phyloP scores from a whole-genome alignment of 2,888 invertebrate species.

The Drosophila greeni region DNA sequence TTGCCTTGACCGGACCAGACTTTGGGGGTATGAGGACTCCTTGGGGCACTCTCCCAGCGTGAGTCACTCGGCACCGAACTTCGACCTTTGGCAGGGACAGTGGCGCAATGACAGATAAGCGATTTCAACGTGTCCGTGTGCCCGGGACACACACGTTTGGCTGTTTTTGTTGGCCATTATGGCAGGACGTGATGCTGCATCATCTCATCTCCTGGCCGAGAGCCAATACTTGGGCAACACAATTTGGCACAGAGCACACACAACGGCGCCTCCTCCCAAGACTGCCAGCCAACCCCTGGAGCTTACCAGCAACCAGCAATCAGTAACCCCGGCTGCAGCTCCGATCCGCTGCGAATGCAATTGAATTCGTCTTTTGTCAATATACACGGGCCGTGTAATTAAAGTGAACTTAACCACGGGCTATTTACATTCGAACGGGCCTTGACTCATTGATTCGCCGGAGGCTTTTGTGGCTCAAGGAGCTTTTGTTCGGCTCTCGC shows the following conservation, averaged over 20 bases:
- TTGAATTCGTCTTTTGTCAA: constrained; percentile 48
- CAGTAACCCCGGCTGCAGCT: constrained; percentile 30
- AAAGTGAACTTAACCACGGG: constrained; percentile 49
- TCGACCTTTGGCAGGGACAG: constrained; percentile 58
- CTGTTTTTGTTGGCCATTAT: constrained; percentile 41
- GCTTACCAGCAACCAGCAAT: constrained; percentile 14
- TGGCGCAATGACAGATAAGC: constrained; percentile 43
- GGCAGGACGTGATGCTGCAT: constrained; percentile 57
- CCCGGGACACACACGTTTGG: constrained; percentile 14
- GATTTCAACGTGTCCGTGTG: constrained; percentile 24
- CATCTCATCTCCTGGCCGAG: constrained; percentile 32
- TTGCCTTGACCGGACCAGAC: constrained; percentile 29
- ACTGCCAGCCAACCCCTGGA: constrained; percentile 9
- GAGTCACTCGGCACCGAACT: constrained; percentile 52
- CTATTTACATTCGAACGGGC: constrained; percentile 42
- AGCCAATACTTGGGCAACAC: constrained; percentile 37
- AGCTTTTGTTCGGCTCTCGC: constrained; percentile 58
- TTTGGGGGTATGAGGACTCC: constrained; percentile 1
- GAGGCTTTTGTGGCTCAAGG: constrained; percentile 54
- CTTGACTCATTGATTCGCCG: constrained; percentile 63
- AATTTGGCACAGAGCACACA: constrained; percentile 13
- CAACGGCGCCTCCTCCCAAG: constrained; percentile 16
- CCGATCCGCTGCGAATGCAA: constrained; percentile 36
- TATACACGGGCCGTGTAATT: constrained; percentile 41
- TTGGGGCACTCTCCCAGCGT: constrained; percentile 15